Conservation (phyloP, 2,797 vertebrate species). For the Morelia viridis region DNA sequence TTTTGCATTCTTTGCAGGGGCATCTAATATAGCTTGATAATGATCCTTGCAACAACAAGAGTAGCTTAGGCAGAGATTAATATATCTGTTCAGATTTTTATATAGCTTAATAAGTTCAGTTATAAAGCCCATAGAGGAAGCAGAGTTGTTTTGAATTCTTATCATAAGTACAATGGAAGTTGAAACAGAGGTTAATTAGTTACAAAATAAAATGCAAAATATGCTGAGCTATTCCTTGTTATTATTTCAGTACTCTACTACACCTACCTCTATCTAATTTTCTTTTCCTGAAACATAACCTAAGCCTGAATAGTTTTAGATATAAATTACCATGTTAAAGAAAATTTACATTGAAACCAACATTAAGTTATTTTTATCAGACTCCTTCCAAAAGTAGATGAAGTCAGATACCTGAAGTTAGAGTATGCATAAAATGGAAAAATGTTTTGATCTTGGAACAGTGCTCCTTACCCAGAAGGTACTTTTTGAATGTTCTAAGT, state of each 20-base stretch:
- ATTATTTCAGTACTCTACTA: constrained; percentile 11
- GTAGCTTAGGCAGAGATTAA: background rate
- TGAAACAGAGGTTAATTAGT: constrained; percentile 19
- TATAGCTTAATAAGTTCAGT: constrained; percentile 30
- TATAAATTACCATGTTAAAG: background rate
- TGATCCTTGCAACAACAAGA: constrained; percentile 21
- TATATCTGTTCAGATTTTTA: constrained; percentile 35
- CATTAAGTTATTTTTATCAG: background rate
- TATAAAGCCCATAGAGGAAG: constrained; percentile 31
- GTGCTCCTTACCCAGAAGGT: background rate
- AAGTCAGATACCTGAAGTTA: background rate
- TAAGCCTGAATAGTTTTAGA: background rate
- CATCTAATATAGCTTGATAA: constrained; percentile 52
- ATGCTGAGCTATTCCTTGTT: background rate
- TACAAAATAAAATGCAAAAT: constrained; percentile 30
- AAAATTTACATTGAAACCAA: background rate
- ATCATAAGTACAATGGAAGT: constrained; percentile 21
- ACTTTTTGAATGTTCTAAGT: background rate
- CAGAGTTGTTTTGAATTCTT: constrained; percentile 15
- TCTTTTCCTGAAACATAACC: constrained; percentile 15
- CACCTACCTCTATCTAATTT: background rate
- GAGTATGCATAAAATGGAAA: background rate
- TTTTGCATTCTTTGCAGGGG: constrained; percentile 25
- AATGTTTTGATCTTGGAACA: background rate
- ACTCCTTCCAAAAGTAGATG: background rate